Conservation (phyloP, 2,888 invertebrate genomes). For the Argyra leucocephala region DNA sequence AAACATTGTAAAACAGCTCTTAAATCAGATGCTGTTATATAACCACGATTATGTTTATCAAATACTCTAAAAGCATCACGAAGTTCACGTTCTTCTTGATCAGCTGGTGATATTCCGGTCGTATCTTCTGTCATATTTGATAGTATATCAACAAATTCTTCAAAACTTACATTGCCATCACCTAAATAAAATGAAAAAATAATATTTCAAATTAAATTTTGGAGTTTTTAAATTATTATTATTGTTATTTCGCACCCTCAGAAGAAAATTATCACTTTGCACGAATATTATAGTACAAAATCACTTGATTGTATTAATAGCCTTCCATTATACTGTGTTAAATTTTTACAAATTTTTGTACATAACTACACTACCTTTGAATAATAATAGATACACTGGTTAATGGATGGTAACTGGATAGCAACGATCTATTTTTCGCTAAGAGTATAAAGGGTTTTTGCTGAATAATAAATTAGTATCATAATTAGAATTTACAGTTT, state of each 20-base stretch:
- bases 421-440: no score
- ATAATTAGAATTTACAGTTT: no score
- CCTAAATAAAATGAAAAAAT: conserved; percentile 46
- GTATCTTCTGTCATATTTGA: conserved; percentile 62
- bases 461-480: no score
- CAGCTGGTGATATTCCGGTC: conserved; percentile 51
- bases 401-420: no score
- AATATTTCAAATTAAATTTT: conserved; percentile 9
- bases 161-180: conserved; percentile 79
- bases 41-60: conserved; percentile 83
- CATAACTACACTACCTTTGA: no score
- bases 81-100: conserved; percentile 73
- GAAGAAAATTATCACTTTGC: conserved; percentile 17
- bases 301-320: no score
- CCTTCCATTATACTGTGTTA: no score
- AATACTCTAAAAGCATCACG: conserved; percentile 82
- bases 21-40: conserved; percentile 80
- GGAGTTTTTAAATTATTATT: no score
- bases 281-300: no score
- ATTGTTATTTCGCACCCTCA: conserved; percentile 5
- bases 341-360: no score
- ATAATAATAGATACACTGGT: no score
- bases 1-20: conserved; percentile 79
- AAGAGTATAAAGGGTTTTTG: no score
- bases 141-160: conserved; percentile 78